These are phyloP conservation scores for Aurelia coerulea DNA, from an alignment of 30 jellyfish, hydroid and myxozoan genomes.

Conservation along the genomic window DNA sequence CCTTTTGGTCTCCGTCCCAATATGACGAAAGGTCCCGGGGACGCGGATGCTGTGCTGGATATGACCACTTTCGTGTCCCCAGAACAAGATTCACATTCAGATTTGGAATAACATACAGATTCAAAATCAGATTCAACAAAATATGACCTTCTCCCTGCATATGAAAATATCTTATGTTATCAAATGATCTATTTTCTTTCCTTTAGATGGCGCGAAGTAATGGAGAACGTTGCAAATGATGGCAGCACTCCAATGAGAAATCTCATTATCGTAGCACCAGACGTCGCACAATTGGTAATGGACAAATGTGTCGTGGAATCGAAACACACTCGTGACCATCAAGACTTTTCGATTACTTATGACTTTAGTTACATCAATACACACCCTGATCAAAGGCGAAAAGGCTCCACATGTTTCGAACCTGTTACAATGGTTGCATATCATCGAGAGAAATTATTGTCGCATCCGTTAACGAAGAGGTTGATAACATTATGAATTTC, in stretches of 20 bases:
- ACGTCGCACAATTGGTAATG: conserved; percentile 84
- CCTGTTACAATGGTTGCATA: conserved; percentile 77
- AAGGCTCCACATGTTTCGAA: conserved; percentile 34
- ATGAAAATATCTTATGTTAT: too few species aligned
- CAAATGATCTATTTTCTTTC: neutral
- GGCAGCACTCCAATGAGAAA: conserved; percentile 89
- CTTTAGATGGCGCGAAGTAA: conserved; percentile 88
- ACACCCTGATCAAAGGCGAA: conserved; percentile 29
- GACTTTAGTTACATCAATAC: conserved; percentile 74
- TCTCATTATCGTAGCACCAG: conserved; percentile 83
- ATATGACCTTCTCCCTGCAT: too few species aligned
- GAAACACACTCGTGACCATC: conserved; percentile 47
- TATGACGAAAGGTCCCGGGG: too few species aligned
- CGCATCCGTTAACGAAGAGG: conserved; percentile 76
- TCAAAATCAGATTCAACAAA: too few species aligned
- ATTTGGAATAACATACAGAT: too few species aligned
- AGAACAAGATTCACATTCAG: too few species aligned
- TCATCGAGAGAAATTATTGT: conserved; percentile 73
- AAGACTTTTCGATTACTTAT: conserved; percentile 63
- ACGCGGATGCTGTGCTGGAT: too few species aligned
- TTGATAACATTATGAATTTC: conserved; percentile 40
- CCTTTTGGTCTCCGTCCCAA: too few species aligned
- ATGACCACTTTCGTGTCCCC: too few species aligned
- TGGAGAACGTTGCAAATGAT: conserved; percentile 61
- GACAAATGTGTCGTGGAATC: conserved; percentile 74